Percentiles rank a stretch among this genome's conserved stretches.
These are phyloP conservation scores for Pao palembangensis DNA, from an alignment of 2,113 vertebrate genomes.

Conservation along the genomic window DNA sequence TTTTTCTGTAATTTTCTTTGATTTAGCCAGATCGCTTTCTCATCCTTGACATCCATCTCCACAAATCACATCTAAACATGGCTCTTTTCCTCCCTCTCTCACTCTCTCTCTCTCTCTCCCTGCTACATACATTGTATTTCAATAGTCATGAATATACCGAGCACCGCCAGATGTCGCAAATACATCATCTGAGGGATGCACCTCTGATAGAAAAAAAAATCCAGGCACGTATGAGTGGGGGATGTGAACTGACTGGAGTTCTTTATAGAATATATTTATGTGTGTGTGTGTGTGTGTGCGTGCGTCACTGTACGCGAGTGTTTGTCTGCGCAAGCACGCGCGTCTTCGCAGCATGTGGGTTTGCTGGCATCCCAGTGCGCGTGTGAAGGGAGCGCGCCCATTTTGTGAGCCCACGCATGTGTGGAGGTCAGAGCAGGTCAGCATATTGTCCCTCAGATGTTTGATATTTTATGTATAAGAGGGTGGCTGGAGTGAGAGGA, in stretches of 20 bases:
- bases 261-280: slow-evolving; percentile 50
- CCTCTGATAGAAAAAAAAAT: slow-evolving; percentile 78
- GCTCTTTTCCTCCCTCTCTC: not conserved
- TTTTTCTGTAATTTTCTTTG: too few species aligned
- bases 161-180: slow-evolving; percentile 99
- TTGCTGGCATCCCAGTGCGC: slow-evolving; percentile 46
- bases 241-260: slow-evolving; percentile 71
- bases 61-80: too few species aligned
- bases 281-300: slow-evolving; percentile 74
- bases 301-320: slow-evolving; percentile 54
- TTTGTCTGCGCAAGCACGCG: slow-evolving; percentile 35
- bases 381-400: slow-evolving; percentile 35
- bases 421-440: slow-evolving; percentile 94
- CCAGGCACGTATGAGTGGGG: slow-evolving; percentile 76
- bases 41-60: too few species aligned
- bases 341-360: slow-evolving; percentile 10
- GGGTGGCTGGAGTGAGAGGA: slow-evolving; percentile 83
- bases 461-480: slow-evolving; percentile 94
- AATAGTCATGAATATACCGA: slow-evolving; percentile 74
- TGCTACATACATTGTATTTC: slow-evolving; percentile 45
- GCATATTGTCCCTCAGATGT: slow-evolving; percentile 97
- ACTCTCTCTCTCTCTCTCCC: slow-evolving; percentile 17
- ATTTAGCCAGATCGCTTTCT: too few species aligned
- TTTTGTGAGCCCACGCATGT: slow-evolving; percentile 74
- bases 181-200: slow-evolving; percentile 85